These are phyloP conservation scores for Melanostoma scalare DNA, from an alignment of 2,888 invertebrate genomes.

Conservation along the genomic window DNA sequence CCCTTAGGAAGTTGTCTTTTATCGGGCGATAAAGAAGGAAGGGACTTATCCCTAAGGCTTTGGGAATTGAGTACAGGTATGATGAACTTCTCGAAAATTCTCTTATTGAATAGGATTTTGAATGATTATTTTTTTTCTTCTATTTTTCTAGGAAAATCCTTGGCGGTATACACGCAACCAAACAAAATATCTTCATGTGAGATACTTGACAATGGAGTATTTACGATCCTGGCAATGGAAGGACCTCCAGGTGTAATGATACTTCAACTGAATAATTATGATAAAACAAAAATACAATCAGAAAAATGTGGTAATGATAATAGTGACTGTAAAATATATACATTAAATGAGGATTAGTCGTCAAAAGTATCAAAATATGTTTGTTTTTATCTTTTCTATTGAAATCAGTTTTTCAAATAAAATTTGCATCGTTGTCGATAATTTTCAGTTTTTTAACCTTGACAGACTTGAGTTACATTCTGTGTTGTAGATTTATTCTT, in stretches of 20 bases:
- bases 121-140: too few relatives aligned
- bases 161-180: conserved; percentile 91
- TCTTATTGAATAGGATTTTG: too few relatives aligned
- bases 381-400: background rate
- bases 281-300: conserved; percentile 70
- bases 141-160: conserved; percentile 86
- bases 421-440: too few relatives aligned
- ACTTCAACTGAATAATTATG: conserved; percentile 83
- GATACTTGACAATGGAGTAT: conserved; percentile 88
- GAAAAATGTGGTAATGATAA: conserved; percentile 49
- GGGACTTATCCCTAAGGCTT: conserved; percentile 89
- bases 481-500: too few relatives aligned
- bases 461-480: too few relatives aligned
- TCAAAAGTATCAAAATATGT: background rate
- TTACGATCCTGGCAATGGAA: conserved; percentile 87
- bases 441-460: too few relatives aligned
- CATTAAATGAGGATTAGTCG: conserved; percentile 46
- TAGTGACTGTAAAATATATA: conserved; percentile 53
- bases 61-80: conserved; percentile 92
- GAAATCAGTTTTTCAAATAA: background rate
- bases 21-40: conserved; percentile 88
- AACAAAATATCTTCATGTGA: conserved; percentile 89
- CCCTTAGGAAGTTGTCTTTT: conserved; percentile 88
- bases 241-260: conserved; percentile 86
- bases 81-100: background rate